A percentile compares a stretch with the other conserved stretches of the same genome.
These are phyloP conservation scores for Suricata suricatta DNA, from an alignment of 2,113 vertebrate species.

Conservation along the genomic window DNA sequence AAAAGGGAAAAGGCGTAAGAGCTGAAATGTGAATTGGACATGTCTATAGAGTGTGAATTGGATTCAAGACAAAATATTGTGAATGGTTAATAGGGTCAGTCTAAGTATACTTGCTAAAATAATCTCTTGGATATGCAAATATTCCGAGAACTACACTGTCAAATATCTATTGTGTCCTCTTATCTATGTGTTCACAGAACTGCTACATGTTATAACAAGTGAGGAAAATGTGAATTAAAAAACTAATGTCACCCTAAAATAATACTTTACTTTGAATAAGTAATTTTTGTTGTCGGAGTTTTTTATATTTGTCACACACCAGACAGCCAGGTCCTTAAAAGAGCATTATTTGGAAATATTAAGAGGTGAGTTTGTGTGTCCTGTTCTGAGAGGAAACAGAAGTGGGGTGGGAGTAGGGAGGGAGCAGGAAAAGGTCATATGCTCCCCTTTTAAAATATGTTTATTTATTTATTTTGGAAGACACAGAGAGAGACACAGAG, in stretches of 20 bases:
- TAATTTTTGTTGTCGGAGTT: slow-evolving; percentile 74
- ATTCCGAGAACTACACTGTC: slow-evolving; percentile 79
- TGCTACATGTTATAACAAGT: slow-evolving; percentile 75
- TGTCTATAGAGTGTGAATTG: slow-evolving; percentile 80
- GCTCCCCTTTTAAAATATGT: neutral
- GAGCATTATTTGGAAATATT: slow-evolving; percentile 38
- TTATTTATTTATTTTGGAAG: too few relatives aligned
- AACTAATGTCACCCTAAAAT: slow-evolving; percentile 78
- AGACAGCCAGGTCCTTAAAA: slow-evolving; percentile 51
- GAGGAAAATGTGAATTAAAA: slow-evolving; percentile 76
- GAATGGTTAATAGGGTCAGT: slow-evolving; percentile 82
- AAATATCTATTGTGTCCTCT: slow-evolving; percentile 82
- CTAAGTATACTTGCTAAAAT: slow-evolving; percentile 80
- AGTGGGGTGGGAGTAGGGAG: neutral
- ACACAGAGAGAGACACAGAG: too few relatives aligned
- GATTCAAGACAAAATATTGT: slow-evolving; percentile 83
- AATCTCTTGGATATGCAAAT: slow-evolving; percentile 83
- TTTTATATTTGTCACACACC: slow-evolving; percentile 51
- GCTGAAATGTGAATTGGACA: slow-evolving; percentile 78
- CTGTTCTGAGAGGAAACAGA: neutral
- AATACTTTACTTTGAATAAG: slow-evolving; percentile 78
- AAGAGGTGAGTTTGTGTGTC: slow-evolving; percentile 30
- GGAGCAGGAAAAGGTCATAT: too few relatives aligned
- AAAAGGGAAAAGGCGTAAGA: slow-evolving; percentile 70
- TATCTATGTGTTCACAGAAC: slow-evolving; percentile 79